phyloP scores from a whole-genome alignment of 2,888 invertebrate genomes.

The Notodonta ziczac region DNA sequence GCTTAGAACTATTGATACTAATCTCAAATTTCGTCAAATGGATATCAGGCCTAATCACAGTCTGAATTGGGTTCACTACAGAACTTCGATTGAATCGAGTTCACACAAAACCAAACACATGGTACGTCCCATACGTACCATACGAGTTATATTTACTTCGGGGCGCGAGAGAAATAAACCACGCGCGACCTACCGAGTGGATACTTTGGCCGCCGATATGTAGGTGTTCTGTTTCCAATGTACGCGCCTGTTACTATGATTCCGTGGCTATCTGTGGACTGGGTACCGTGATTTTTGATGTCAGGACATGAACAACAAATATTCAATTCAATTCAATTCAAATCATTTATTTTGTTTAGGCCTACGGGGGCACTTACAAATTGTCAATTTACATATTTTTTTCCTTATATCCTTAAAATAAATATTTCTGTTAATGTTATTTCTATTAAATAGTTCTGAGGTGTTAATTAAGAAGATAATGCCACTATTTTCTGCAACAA shows the following conservation, averaged over 20 bases:
- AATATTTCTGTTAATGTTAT: too few species aligned
- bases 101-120: slow-evolving; percentile 11
- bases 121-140: slow-evolving; percentile 48
- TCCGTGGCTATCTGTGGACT: slow-evolving; percentile 1
- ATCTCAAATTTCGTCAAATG: too few species aligned
- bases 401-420: too few species aligned
- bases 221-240: slow-evolving; percentile 46
- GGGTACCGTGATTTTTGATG: not conserved
- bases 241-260: slow-evolving; percentile 12
- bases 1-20: too few species aligned
- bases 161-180: slow-evolving; percentile 79
- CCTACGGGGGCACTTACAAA: too few species aligned
- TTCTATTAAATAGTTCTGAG: not conserved
- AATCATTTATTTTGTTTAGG: too few species aligned
- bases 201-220: slow-evolving; percentile 52
- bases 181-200: slow-evolving; percentile 55
- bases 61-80: not conserved
- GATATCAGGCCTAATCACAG: not conserved
- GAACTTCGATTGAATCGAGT: slow-evolving; percentile 23
- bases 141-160: slow-evolving; percentile 78
- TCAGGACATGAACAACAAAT: not conserved
- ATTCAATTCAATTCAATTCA: too few species aligned
- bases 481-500: too few species aligned
- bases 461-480: not conserved
- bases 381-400: too few species aligned